Evolutionary conservation across 92 coral and sea anemone species (phyloP).

Genomic region (Heliopora coerulea): DNA sequence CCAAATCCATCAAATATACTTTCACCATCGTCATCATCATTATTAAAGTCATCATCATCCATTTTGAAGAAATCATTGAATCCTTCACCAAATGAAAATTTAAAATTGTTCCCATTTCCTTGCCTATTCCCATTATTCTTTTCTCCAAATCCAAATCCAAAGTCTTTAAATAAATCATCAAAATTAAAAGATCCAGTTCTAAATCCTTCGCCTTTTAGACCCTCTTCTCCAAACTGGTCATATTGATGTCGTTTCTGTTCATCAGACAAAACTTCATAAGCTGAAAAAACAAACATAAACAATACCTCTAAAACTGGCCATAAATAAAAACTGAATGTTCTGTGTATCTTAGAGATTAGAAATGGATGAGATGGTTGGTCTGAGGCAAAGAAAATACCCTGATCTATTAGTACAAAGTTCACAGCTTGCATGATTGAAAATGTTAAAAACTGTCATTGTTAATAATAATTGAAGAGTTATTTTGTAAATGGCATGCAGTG

Average conservation of each 20-base stretch:
- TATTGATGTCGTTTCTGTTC: constrained; percentile 90
- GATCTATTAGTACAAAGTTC: no score
- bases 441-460: no score
- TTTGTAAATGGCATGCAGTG: no score
- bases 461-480: no score
- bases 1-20: constrained; percentile 58
- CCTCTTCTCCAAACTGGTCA: constrained; percentile 98
- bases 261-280: constrained; percentile 93
- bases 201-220: constrained; percentile 75
- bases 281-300: constrained; percentile 42
- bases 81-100: constrained; percentile 94
- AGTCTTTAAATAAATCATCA: constrained; percentile 79
- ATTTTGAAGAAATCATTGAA: constrained; percentile 92
- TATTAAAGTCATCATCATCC: constrained; percentile 72
- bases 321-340: neutral
- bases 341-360: no score
- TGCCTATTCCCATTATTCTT: constrained; percentile 46
- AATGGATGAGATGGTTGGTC: no score
- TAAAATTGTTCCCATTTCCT: constrained; percentile 66
- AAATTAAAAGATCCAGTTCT: constrained; percentile 61
- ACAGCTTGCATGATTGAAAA: no score
- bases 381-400: no score
- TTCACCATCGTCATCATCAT: constrained; percentile 55
- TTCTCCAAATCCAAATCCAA: constrained; percentile 68
- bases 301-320: neutral